Percentiles rank a stretch among this genome's conserved stretches.
Conservation (phyloP, 2,797 vertebrate genomes). For the Crossoptilon crossoptilon region DNA sequence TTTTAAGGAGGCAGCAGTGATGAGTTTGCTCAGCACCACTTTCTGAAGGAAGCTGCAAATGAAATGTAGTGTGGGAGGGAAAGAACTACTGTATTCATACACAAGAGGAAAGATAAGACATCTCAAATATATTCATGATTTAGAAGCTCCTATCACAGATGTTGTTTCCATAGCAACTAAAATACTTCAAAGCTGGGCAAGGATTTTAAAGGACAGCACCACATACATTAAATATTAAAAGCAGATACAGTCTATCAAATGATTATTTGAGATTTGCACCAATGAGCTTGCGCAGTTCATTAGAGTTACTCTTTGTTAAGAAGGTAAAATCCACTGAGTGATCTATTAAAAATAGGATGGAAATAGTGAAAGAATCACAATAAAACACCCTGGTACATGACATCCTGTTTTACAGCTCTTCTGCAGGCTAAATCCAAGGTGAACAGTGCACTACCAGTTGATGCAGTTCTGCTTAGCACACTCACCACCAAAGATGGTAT, state of each 20-base stretch:
- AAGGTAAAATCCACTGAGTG: background rate
- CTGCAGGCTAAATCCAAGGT: background rate
- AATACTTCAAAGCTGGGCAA: conserved; percentile 35
- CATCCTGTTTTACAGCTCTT: background rate
- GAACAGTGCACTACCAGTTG: background rate
- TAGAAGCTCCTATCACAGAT: conserved; percentile 29
- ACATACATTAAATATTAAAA: background rate
- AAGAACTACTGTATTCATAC: conserved; percentile 33
- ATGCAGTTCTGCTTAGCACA: background rate
- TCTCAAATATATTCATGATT: conserved; percentile 14
- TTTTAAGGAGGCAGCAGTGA: background rate
- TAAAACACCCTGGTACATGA: background rate
- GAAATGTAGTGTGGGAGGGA: background rate
- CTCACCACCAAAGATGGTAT: background rate
- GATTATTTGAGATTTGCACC: background rate
- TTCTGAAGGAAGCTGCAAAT: conserved; percentile 25
- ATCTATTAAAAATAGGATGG: background rate
- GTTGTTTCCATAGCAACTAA: conserved; percentile 62
- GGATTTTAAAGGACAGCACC: conserved; percentile 32
- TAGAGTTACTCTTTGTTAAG: background rate
- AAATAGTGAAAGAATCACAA: background rate
- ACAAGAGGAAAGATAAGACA: conserved; percentile 24
- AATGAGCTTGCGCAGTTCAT: background rate
- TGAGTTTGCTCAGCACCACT: background rate
- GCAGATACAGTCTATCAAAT: background rate